Conservation (phyloP, 2,113 vertebrate species). For the Hydrolagus affinis region DNA sequence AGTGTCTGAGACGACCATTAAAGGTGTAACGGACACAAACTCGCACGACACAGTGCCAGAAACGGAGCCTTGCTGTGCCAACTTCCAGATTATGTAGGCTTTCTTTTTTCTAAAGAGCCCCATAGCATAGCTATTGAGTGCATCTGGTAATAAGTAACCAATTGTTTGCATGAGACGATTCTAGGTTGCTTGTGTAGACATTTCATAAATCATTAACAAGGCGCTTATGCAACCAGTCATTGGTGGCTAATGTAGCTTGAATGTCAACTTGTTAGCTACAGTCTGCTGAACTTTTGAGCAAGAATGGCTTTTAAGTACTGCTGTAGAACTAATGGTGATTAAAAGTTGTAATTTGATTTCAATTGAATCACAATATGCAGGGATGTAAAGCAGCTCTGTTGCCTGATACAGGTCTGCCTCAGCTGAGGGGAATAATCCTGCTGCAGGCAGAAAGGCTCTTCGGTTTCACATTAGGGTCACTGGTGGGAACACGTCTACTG, state of each 20-base stretch:
- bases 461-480: neutral
- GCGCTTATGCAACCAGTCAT: conserved; percentile 46
- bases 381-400: conserved; percentile 18
- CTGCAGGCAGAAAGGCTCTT: neutral
- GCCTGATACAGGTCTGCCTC: neutral
- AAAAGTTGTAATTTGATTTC: conserved; percentile 34
- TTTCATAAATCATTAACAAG: conserved; percentile 58
- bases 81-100: conserved; percentile 30
- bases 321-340: conserved; percentile 40
- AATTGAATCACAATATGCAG: conserved; percentile 29
- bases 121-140: conserved; percentile 37
- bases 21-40: neutral
- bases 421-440: neutral
- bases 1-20: conserved; percentile 18
- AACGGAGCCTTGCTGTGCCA: conserved; percentile 23
- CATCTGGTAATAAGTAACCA: conserved; percentile 52
- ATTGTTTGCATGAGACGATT: conserved; percentile 44
- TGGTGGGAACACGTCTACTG: neutral
- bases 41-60: neutral
- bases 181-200: conserved; percentile 38
- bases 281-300: conserved; percentile 50
- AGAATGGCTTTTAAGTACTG: conserved; percentile 39
- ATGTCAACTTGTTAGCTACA: conserved; percentile 46
- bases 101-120: conserved; percentile 22
- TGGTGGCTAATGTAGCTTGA: conserved; percentile 48